phyloP scores from a whole-genome alignment of 2,888 invertebrate genomes.

The Lasioglossum pauxillum region DNA sequence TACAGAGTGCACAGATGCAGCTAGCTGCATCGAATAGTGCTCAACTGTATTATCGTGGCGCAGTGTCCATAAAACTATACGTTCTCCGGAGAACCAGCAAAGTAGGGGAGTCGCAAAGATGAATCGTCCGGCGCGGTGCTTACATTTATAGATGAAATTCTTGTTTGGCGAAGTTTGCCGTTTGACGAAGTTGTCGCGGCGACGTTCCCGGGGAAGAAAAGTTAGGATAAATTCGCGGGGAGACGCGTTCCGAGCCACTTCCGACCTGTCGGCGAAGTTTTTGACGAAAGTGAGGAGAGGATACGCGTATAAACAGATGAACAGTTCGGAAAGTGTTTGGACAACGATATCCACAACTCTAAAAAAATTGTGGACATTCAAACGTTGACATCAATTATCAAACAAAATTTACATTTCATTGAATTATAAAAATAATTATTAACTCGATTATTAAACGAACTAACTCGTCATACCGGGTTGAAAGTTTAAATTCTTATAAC shows the following conservation, averaged over 20 bases:
- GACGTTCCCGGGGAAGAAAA: not conserved
- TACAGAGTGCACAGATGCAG: no score
- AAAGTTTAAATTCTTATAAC: no score
- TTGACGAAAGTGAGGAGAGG: slow-evolving; percentile 21
- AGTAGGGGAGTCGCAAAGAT: not conserved
- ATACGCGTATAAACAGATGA: not conserved
- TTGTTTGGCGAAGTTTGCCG: slow-evolving; percentile 12
- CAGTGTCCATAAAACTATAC: not conserved
- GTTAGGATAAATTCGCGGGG: slow-evolving; percentile 38
- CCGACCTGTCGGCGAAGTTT: slow-evolving; percentile 41
- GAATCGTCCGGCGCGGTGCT: not conserved
- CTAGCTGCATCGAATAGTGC: not conserved
- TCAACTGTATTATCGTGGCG: not conserved
- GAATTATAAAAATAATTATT: no score
- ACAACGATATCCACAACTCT: not conserved
- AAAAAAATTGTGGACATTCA: not conserved
- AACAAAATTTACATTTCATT: no score
- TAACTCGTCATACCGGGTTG: no score
- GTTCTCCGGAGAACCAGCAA: not conserved
- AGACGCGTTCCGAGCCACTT: slow-evolving; percentile 9
- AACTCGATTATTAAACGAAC: no score
- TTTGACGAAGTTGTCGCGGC: slow-evolving; percentile 4
- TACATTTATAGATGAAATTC: slow-evolving; percentile 11
- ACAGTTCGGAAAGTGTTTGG: not conserved
- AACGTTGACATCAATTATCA: no score